phyloP scores from a whole-genome alignment of 2,113 vertebrate species.

The Daboia siamensis region DNA sequence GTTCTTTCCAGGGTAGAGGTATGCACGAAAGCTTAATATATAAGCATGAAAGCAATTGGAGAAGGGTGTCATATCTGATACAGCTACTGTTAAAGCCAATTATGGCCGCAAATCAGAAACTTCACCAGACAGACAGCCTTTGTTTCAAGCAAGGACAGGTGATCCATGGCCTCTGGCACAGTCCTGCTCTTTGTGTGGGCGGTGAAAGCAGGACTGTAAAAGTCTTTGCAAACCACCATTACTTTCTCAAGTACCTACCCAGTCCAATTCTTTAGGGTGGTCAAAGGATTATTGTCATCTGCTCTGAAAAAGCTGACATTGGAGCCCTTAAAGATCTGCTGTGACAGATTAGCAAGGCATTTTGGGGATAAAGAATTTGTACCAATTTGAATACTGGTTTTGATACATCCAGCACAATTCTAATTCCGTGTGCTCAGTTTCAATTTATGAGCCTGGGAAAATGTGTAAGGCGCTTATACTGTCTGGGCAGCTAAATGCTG shows the following conservation, averaged over 20 bases:
- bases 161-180: not conserved
- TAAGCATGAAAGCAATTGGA: constrained; percentile 12
- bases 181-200: not conserved
- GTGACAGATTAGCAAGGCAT: not conserved
- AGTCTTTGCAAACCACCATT: not conserved
- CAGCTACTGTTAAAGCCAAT: not conserved
- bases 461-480: not conserved
- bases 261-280: not conserved
- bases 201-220: not conserved
- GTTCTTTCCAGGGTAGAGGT: not conserved
- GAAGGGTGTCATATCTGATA: not conserved
- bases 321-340: not conserved
- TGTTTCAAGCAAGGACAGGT: not conserved
- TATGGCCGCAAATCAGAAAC: constrained; percentile 10
- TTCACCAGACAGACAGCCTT: not conserved
- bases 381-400: not conserved
- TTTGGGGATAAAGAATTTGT: not conserved
- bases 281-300: not conserved
- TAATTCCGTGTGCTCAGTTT: not conserved
- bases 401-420: not conserved
- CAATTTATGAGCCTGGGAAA: not conserved
- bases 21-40: not conserved
- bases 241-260: not conserved
- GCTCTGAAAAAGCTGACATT: not conserved
- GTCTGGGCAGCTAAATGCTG: not conserved